Base-by-base conservation (phyloP, 1,140 invertebrate species). In the Rhagoletis zephyria region DNA sequence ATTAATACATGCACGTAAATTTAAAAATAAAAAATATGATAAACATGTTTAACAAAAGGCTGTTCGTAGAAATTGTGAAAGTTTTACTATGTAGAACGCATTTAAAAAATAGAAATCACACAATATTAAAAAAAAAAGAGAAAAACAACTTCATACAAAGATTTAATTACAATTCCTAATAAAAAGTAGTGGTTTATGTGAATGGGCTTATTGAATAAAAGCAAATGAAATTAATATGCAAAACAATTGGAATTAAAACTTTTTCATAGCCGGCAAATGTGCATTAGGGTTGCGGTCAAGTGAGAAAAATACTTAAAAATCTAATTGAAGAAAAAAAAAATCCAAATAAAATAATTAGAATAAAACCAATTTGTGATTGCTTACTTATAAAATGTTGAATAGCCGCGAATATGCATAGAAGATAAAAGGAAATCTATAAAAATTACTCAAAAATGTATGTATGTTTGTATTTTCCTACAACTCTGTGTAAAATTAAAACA, bases 11-110 rank as follows among this genome's bases (percentile, higher is more conserved):
- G 30, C 5, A 88, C 85, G 7, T 48, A 61, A 61, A 89, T 88
- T 56, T 64, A 48, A 4, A 89, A 77, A 64, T 16, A 86, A 67
- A 89, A 61, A 88, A 87, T 87, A 86, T 56, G 48, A 40, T 48
- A 89, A 90, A 90, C 90, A 90, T 89, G 90, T 91, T 91, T 91
- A 91, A 91, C 89, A 90, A 90, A 91, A 91, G 91, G 91, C 91
- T 91, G 91, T 91, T 91, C 91, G 91, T 91, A 91, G 90, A 92
- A 91, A 92, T 91, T 91, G 91, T 91, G 89, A 92, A 88, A 90
- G 91, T 91, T 91, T 90, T 91, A 90, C 89, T 89, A 88, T 81
- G 87, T 87, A 77, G 65, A 59, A 74, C 67, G 88, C 86, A 14
- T 88, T 48, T 85, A 87, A 87, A 88, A 70, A 87, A 77, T 64